Evolutionary conservation across 2,797 vertebrate species (phyloP), one percentile per base, ranked within the genome.

Genomic region (Leucoraja ocellata): DNA sequence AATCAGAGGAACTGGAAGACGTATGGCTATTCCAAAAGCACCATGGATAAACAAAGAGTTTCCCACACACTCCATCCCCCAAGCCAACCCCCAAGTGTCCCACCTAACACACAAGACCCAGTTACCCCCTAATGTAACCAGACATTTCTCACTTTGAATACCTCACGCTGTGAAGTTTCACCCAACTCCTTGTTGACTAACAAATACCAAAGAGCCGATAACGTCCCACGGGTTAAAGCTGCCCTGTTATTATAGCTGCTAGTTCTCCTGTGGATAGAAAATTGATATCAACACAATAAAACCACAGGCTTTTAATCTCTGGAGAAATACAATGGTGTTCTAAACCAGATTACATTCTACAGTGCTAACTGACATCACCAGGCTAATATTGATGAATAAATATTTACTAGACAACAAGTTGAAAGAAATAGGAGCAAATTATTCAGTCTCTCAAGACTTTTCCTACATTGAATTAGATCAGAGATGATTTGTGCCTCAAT

Each of bases 161-260:
- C 84, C 14, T n/a, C 14, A 18, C 32, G 36, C 77, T 8, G 6
- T 21, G n/a, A 65, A 6, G 18, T 7, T 36, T 10, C n/a, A 18
- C 84, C 28, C 4, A 65, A 7, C 83, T 65, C 61, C 84, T 88
- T 88, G 61, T 88, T 88, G 84, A 65, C n/a, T 36, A n/a, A 88
- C 61, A 65, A 61, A 63, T 36, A 2, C 1, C 61, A 68, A 63
- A 21, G 61, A 68, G 13, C 36, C 18, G 32, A 0, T 32, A 36
- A 88, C 32, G 36, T 28, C 63, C 63, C 84, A 36, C 18, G 61
- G 84, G 61, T 88, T 88, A 68, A 65, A 88, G n/a, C 61, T 36
- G n/a, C 63, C 84, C 84, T 88, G 84, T 88, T 88, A 68, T 88
- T 88, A 88, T 32, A 65, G 63, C 84, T 88, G 61, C 16, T 32